Base-by-base conservation (phyloP, 2,113 vertebrate genomes). In the Dicentrarchus labrax region DNA sequence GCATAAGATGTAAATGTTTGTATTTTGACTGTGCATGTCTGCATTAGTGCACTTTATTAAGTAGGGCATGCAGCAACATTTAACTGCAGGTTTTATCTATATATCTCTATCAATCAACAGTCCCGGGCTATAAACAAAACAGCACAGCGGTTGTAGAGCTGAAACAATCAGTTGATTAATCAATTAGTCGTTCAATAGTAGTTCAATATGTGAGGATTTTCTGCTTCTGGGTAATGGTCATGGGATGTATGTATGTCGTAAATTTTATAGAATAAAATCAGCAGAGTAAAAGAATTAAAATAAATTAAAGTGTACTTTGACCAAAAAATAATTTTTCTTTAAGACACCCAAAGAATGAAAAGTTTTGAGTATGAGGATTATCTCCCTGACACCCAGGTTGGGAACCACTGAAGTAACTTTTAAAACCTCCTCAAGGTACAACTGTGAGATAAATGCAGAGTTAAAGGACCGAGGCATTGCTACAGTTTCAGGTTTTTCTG, bases 1-100 rank as follows among this genome's bases (percentile, higher is more conserved):
- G 51, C 80, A 67, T 77, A 85, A 92, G 80, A 47, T 64, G 56
- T 45, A 54, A 74, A 84, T 76, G 54, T 84, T 57, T 84, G 17
- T 83, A 15, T 62, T 87, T 87, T 77, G 47, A 30, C n/a, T 15
- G 6, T 13, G 45, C 21, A 47, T 7, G 16, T 81, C 39, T 41
- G 10, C 19, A 47, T 78, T 71, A 54, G 48, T 30, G 50, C 13
- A 69, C 60, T 70, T 72, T 38, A 64, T 62, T 38, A 59, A 45
- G 12, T 4, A 43, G 50, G 66, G 41, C 21, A 56, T 12, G 11
- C 24, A 15, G 21, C 51, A 5, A 71, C 41, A 22, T 11, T 82
- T 66, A 41, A 8, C 50, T 64, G 70, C 50, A 39, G 11, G 30
- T 2, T n/a, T n/a, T n/a, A n/a, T n/a, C n/a, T n/a, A n/a, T n/a